These are phyloP conservation scores for Oncorhynchus clarkii DNA, from an alignment of 2,113 vertebrate species.

Conservation along the genomic window DNA sequence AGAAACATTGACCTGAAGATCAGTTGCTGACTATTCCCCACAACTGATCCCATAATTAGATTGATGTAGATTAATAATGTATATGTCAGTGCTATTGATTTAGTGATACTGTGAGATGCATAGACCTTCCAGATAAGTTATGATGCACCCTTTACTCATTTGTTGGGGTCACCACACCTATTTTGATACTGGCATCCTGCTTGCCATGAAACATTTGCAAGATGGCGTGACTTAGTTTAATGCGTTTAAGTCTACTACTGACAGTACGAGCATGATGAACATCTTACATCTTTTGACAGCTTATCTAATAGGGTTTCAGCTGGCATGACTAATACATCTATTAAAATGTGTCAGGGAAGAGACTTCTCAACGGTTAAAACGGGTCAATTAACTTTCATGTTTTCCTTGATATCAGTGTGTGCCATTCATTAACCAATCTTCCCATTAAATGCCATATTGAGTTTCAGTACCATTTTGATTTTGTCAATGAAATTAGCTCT, in stretches of 20 bases:
- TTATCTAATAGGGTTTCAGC: conserved; percentile 35
- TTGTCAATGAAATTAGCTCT: neutral
- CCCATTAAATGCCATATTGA: neutral
- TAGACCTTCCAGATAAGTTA: no score
- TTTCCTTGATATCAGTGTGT: conserved; percentile 6
- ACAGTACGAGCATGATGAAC: no score
- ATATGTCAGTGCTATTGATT: no score
- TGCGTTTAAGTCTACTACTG: no score
- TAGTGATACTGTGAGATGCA: no score
- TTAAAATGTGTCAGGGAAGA: conserved; percentile 31
- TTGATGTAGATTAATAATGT: no score
- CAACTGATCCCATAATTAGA: no score
- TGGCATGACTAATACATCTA: conserved; percentile 47
- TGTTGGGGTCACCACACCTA: no score
- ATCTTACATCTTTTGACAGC: neutral
- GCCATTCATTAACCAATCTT: conserved; percentile 18
- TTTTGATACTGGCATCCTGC: no score
- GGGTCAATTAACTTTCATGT: conserved; percentile 41
- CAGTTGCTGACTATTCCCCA: neutral
- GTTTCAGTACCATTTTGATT: neutral
- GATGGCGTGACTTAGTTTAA: no score
- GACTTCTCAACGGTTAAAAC: conserved; percentile 30
- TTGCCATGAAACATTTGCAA: no score
- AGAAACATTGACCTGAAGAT: neutral
- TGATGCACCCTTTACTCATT: no score